These are phyloP conservation scores for Falcunculus frontatus DNA, from an alignment of 2,113 vertebrate species.

Conservation along the genomic window DNA sequence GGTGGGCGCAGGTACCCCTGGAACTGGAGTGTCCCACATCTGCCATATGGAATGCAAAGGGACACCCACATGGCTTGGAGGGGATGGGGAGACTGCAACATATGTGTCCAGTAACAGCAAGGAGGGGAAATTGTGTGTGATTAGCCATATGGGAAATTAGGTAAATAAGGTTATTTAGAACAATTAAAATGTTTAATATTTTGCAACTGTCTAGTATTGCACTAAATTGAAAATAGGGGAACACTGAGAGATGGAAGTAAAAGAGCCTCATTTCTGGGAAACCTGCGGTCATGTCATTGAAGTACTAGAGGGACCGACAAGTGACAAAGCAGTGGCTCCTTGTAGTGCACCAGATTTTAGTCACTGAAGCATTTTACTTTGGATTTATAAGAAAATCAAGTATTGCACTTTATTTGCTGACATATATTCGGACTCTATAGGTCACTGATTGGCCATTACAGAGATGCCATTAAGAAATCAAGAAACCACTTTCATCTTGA, in stretches of 20 bases:
- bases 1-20: background rate
- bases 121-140: fast-evolving
- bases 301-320: background rate
- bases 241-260: background rate
- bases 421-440: background rate
- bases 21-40: background rate
- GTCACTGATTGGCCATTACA: background rate
- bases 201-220: background rate
- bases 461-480: background rate
- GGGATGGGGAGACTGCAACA: background rate
- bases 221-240: background rate
- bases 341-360: background rate
- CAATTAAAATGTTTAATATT: background rate
- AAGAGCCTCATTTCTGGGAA: background rate
- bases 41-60: background rate
- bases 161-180: background rate
- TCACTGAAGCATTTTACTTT: background rate
- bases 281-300: background rate
- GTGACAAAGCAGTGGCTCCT: background rate
- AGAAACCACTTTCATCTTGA: background rate
- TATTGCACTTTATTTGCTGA: background rate
- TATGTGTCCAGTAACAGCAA: fast-evolving
- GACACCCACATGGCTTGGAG: fast-evolving
- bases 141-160: fast-evolving
- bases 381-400: background rate